A percentile compares a stretch with the other conserved stretches of the same genome.
Conservation (phyloP, 2,797 vertebrate species). For the Darevskia mixta region DNA sequence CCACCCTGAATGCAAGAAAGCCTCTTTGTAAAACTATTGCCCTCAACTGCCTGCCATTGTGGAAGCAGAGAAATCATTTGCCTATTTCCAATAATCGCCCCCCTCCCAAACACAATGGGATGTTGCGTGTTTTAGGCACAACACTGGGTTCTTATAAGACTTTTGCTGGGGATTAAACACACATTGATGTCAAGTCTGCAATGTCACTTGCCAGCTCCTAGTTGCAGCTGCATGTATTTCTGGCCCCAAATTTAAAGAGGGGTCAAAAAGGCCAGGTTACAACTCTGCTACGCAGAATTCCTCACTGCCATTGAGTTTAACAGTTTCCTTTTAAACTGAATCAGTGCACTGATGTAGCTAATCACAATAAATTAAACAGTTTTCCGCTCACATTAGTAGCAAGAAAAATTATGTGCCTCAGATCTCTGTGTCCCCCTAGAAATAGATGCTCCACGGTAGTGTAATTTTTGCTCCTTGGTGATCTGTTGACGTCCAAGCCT, state of each 20-base stretch:
- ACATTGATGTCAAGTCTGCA: slow-evolving; percentile 4
- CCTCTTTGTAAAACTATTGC: slow-evolving; percentile 58
- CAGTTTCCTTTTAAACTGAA: slow-evolving; percentile 39
- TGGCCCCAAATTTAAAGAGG: slow-evolving; percentile 28
- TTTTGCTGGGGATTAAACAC: slow-evolving; percentile 33
- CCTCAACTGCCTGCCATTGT: slow-evolving; percentile 10
- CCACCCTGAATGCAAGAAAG: slow-evolving; percentile 59
- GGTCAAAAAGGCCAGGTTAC: slow-evolving; percentile 20
- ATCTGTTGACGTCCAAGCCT: neutral
- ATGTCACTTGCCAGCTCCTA: slow-evolving; percentile 27
- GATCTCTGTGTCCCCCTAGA: neutral
- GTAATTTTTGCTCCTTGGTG: neutral
- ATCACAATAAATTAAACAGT: neutral
- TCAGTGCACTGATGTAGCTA: neutral
- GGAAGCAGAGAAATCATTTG: slow-evolving; percentile 20
- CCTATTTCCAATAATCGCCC: slow-evolving; percentile 61
- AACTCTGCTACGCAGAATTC: slow-evolving; percentile 13
- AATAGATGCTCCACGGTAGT: neutral
- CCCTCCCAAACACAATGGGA: neutral
- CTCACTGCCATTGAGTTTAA: slow-evolving; percentile 28
- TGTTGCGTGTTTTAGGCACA: slow-evolving; percentile 46
- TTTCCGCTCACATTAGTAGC: neutral
- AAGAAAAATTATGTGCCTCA: neutral
- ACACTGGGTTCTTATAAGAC: slow-evolving; percentile 46
- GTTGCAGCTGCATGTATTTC: slow-evolving; percentile 14